Evolutionary conservation across 2,113 vertebrate genomes (phyloP).

Genomic region (Noctilio leporinus): DNA sequence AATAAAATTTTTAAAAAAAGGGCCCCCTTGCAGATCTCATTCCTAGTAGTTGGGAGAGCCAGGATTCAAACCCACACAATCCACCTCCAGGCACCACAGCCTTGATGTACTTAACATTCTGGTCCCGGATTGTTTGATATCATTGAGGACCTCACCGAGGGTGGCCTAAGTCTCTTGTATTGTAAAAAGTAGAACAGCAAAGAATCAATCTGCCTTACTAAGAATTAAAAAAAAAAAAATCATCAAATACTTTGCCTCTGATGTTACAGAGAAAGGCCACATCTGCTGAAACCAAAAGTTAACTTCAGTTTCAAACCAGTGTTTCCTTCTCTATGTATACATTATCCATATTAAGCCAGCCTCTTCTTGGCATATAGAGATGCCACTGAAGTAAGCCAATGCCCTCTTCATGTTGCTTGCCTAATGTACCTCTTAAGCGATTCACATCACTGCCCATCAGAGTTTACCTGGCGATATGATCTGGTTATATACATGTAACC

Average conservation of each 20-base stretch:
- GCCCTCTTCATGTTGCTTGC: neutral
- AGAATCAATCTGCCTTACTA: neutral
- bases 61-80: neutral
- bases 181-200: neutral
- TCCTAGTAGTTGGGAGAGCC: neutral
- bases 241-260: neutral
- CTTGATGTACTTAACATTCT: neutral
- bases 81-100: neutral
- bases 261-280: neutral
- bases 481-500: neutral
- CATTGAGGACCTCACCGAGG: neutral
- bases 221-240: neutral
- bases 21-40: neutral
- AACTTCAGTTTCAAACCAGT: neutral
- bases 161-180: neutral
- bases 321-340: neutral
- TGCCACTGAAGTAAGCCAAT: neutral
- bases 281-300: neutral
- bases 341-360: neutral
- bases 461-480: neutral
- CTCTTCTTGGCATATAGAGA: neutral
- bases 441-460: too few relatives aligned
- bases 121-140: neutral
- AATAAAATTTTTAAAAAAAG: too few relatives aligned
- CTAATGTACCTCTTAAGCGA: neutral